Percentiles rank a stretch among this genome's conserved stretches.
phyloP scores from a whole-genome alignment of 2,797 vertebrate genomes.

The Enteromius viviparus region DNA sequence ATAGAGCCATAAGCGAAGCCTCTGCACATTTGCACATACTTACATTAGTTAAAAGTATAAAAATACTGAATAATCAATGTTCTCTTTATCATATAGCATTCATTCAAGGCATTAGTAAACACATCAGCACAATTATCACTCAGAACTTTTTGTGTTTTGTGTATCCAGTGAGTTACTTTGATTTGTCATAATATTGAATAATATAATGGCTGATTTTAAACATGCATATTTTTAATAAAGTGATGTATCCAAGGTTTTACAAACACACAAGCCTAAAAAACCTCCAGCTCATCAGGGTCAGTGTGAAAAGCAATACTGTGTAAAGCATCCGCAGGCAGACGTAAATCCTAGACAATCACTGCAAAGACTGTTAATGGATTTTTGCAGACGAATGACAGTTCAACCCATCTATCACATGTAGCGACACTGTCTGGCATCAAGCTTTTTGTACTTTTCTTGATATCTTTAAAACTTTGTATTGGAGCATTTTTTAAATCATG shows the following conservation, averaged over 20 bases:
- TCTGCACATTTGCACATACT: neutral
- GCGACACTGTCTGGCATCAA: neutral
- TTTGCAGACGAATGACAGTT: conserved; percentile 16
- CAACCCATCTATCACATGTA: neutral
- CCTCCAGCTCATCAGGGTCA: neutral
- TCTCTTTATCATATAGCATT: neutral
- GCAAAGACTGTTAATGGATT: conserved; percentile 31
- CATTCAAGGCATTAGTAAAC: neutral
- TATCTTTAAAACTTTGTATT: neutral
- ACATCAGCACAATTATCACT: neutral
- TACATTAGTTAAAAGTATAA: neutral
- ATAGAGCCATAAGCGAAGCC: neutral
- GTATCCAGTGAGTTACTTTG: neutral
- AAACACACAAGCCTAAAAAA: neutral
- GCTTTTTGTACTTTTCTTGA: conserved; percentile 6
- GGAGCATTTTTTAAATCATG: neutral
- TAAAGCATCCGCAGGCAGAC: neutral
- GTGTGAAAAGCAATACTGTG: neutral
- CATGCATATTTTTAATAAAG: neutral
- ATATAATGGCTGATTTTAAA: neutral
- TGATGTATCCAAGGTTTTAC: neutral
- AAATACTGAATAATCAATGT: neutral
- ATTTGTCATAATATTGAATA: neutral
- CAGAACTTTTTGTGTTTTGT: neutral
- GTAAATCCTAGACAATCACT: conserved; percentile 3